These are phyloP conservation scores for Unio pictorum DNA, from an alignment of 2,888 invertebrate species.

Conservation along the genomic window DNA sequence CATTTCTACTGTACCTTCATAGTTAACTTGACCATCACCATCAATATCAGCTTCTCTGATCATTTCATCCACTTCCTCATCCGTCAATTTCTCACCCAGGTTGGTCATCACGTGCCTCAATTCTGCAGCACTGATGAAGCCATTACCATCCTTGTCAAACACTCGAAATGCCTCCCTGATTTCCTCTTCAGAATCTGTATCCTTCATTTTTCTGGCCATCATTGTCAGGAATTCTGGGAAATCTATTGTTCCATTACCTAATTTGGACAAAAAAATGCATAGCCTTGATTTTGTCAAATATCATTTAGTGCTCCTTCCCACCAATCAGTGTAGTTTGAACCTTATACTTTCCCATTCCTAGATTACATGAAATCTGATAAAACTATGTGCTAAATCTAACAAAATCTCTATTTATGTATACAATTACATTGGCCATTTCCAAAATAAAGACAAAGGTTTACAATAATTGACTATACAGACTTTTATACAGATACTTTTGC, in stretches of 20 bases:
- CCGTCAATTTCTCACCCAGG: slow-evolving; percentile 98
- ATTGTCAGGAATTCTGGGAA: slow-evolving; percentile 99
- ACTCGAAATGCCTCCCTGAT: slow-evolving; percentile 96
- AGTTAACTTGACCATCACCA: slow-evolving; percentile 4
- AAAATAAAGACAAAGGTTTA: no score
- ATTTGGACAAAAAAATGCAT: no score
- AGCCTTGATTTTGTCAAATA: no score
- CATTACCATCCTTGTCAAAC: slow-evolving; percentile 99
- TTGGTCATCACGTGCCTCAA: slow-evolving; percentile 99
- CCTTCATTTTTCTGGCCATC: slow-evolving; percentile 99
- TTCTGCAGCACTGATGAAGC: slow-evolving; percentile 98
- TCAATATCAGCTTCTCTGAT: slow-evolving; percentile 1
- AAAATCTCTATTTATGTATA: no score
- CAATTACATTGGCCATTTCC: no score
- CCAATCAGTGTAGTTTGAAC: no score
- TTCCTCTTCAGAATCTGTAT: slow-evolving; percentile 99
- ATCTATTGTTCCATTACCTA: slow-evolving; percentile 95
- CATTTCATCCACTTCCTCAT: slow-evolving; percentile 67
- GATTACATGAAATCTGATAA: no score
- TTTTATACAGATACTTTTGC: no score
- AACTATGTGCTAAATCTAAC: no score
- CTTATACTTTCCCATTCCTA: no score
- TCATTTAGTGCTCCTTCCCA: no score
- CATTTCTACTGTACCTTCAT: not conserved
- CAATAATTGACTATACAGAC: no score